Conservation (phyloP, 2,797 vertebrate genomes). For the Naso thynnoides region DNA sequence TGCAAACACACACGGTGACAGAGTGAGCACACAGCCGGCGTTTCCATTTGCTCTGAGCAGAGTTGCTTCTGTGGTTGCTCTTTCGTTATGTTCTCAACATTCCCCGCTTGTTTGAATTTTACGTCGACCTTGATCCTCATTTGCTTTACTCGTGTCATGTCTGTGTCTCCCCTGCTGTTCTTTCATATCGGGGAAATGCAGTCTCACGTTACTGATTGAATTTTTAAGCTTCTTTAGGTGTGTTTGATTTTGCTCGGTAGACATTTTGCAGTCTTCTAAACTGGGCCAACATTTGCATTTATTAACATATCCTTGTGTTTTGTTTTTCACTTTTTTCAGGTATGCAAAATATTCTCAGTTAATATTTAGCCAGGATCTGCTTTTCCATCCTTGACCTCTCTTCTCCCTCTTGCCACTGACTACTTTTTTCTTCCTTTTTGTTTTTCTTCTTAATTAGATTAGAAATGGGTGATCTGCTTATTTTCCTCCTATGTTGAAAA, state of each 20-base stretch:
- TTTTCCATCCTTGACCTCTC: slow-evolving; percentile 41
- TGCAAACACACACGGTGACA: slow-evolving; percentile 5
- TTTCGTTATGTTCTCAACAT: slow-evolving; percentile 10
- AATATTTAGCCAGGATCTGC: slow-evolving; percentile 20
- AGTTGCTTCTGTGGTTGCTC: neutral
- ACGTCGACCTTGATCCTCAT: slow-evolving; percentile 34
- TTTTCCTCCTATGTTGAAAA: slow-evolving; percentile 30
- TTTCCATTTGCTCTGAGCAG: slow-evolving; percentile 9
- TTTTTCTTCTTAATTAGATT: slow-evolving; percentile 50
- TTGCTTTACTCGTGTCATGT: slow-evolving; percentile 14
- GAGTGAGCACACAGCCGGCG: neutral
- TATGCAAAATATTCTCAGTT: slow-evolving; percentile 28
- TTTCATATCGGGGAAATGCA: neutral
- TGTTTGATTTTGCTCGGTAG: slow-evolving; percentile 36
- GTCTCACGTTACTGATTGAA: slow-evolving; percentile 22
- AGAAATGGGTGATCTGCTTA: slow-evolving; percentile 44
- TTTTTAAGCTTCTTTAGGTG: slow-evolving; percentile 35
- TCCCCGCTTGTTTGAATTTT: slow-evolving; percentile 22
- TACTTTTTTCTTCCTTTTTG: slow-evolving; percentile 1
- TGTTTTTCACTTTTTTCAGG: slow-evolving; percentile 19
- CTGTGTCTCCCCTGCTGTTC: slow-evolving; percentile 10
- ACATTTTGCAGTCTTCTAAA: slow-evolving; percentile 41
- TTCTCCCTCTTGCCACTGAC: slow-evolving; percentile 1
- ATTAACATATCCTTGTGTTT: slow-evolving; percentile 41
- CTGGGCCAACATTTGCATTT: slow-evolving; percentile 69